Base-by-base conservation (phyloP, 2,888 invertebrate species). In the Diarsia dahlii region DNA sequence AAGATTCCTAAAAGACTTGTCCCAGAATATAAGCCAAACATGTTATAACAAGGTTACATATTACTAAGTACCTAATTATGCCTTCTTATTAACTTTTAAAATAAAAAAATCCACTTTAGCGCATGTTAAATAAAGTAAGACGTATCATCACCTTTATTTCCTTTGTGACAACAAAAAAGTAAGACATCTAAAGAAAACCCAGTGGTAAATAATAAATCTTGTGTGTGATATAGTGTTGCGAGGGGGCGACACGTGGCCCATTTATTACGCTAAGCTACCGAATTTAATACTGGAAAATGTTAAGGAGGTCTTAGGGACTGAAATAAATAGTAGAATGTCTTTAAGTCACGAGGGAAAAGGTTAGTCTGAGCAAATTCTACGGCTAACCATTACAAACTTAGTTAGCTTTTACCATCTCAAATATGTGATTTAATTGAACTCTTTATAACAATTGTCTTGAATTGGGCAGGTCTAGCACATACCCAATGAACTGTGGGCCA, bases 201-300 rank as follows among this genome's bases (percentile, higher is more conserved):
- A 52, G 62, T 64, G 56, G 73, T 85, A 73, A 84, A 87, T 84
- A 85, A 84, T 87, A 87, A 82, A 79, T 87, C 52, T 68, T 66
- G 48, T 28, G 70, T 13, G 23, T 75, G 58, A 58, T 56, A 34
- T 77, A 78, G 52, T 67, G 39, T 28, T 50, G 46, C 4, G 58
- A 60, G 28, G 9, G 50, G 48, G 78, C 65, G 68, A 66, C 82
- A 81, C 74, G 68, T 75, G 79, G 50, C 45, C 68, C 48, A 71
- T 84, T 52, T 80, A 45, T 70, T 74, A 64, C 39, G 20, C 23
- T 71, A 62, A 71, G 75, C 39, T 65, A 48, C 52, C 12, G n/a
- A 58, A 76, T 82, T 76, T 48, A 58, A 34, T n/a, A 68, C 50
- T 48, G 15, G 20, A 46, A 60, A 46, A 52, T 45, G 13, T 45